Base-by-base conservation (phyloP, 1,140 invertebrate species). In the Ephestia elutella region DNA sequence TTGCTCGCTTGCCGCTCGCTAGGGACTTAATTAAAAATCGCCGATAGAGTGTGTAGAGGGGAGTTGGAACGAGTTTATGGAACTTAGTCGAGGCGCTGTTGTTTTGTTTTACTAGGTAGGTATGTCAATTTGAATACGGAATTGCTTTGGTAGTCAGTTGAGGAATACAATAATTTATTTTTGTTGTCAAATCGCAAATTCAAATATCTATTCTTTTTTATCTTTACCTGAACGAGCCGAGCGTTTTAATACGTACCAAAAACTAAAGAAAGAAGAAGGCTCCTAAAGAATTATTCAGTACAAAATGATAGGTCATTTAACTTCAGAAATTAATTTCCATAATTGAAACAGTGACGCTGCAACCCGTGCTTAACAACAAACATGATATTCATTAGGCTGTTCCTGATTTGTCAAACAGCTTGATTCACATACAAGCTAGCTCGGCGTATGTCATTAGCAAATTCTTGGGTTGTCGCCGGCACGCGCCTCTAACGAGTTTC, bases 11-110 rank as follows among this genome's bases (percentile, higher is more conserved):
- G 75, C 62, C 74, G 75, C 76, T 83, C 78, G 76, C 78, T 73
- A 75, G 82, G 82, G 86, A 88, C 82, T 86, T 88, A 88, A 88
- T 88, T 88, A 88, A 88, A 88, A 88, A 88, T 88, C 82, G 82
- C 81, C 84, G 80, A 88, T 88, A 82, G 81, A 86, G 80, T 86
- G 84, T 86, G 82, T 84, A 80, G 80, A 79, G 81, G 76, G 75
- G 82, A 86, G 82, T 83, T 63, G 80, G 69, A 88, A 83, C 79
- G 85, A 86, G 82, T 86, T 87, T 81, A 80, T 80, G 78, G 76
- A 86, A 88, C 83, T 88, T 84, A 76, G 71, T 82, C 75, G 70
- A 70, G 73, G 66, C 78, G 79, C 82, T 80, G 80, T 85, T 85
- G 83, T 86, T 86, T 85, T 85, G 83, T 86, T 86, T 84, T 82